phyloP scores from a whole-genome alignment of 2,797 vertebrate genomes.

The Dromococcyx pavoninus region DNA sequence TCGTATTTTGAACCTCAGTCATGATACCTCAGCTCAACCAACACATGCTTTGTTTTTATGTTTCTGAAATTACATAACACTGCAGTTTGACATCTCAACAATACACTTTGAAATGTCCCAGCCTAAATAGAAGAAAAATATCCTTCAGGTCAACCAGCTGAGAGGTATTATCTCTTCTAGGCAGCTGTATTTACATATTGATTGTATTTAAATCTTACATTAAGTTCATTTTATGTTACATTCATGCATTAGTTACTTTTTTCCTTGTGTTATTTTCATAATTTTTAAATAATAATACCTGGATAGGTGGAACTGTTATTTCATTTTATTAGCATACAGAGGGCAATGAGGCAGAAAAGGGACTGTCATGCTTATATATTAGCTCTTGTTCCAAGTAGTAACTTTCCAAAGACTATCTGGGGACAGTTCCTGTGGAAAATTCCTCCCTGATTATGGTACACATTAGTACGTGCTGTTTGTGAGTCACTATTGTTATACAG shows the following conservation, averaged over 20 bases:
- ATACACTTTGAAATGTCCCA: not conserved
- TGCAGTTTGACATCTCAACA: not conserved
- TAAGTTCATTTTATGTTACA: not conserved
- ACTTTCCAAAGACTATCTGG: not conserved
- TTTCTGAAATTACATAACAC: not conserved
- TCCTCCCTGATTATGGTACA: not conserved
- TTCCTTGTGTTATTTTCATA: not conserved
- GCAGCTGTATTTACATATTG: slow-evolving; percentile 2
- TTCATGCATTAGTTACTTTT: not conserved
- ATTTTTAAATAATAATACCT: not conserved
- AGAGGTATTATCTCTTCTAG: not conserved
- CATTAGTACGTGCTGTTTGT: not conserved
- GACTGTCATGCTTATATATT: not conserved
- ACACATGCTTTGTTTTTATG: not conserved
- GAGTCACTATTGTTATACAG: not conserved
- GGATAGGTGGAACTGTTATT: not conserved
- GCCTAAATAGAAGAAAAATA: not conserved
- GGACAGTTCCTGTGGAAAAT: not conserved
- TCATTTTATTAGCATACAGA: not conserved
- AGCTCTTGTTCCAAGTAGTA: not conserved
- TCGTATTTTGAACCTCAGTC: not conserved
- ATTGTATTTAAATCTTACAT: not conserved
- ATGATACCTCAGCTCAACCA: not conserved
- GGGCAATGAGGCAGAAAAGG: not conserved
- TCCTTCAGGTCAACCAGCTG: not conserved